phyloP scores from a whole-genome alignment of 2,797 vertebrate genomes.

The Neosalanx taihuensis region DNA sequence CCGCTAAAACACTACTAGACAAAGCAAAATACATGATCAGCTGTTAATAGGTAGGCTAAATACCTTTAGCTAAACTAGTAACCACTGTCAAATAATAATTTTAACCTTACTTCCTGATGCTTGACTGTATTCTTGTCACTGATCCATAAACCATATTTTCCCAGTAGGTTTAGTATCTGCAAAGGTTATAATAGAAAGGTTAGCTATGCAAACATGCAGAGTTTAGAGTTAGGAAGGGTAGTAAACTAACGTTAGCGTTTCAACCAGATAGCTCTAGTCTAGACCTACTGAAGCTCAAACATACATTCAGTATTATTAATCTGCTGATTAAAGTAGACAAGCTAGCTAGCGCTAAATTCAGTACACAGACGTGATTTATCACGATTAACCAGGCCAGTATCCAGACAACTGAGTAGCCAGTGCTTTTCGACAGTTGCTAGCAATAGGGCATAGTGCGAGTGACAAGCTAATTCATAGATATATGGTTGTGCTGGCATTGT shows the following conservation, averaged over 20 bases:
- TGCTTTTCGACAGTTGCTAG: too few species aligned
- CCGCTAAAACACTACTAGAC: neutral
- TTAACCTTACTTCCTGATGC: constrained; percentile 61
- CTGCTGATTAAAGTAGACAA: too few species aligned
- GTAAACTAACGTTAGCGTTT: neutral
- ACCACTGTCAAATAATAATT: constrained; percentile 20
- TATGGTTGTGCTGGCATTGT: too few species aligned
- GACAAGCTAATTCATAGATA: too few species aligned
- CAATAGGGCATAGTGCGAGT: too few species aligned
- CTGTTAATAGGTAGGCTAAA: neutral
- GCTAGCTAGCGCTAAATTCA: neutral
- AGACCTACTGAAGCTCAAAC: neutral
- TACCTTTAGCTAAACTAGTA: neutral
- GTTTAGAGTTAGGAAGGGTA: neutral
- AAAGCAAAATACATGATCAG: constrained; percentile 11
- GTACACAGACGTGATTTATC: too few species aligned
- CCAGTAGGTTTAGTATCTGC: constrained; percentile 69
- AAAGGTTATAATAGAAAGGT: constrained; percentile 51
- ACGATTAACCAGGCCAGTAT: too few species aligned
- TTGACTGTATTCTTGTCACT: constrained; percentile 60
- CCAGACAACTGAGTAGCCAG: too few species aligned
- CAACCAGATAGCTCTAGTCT: neutral
- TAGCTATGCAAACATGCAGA: constrained; percentile 14
- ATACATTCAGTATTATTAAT: too few species aligned
- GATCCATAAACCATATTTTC: constrained; percentile 61